Conservation (phyloP, 2,113 vertebrate genomes). For the Muntiacus muntjak region DNA sequence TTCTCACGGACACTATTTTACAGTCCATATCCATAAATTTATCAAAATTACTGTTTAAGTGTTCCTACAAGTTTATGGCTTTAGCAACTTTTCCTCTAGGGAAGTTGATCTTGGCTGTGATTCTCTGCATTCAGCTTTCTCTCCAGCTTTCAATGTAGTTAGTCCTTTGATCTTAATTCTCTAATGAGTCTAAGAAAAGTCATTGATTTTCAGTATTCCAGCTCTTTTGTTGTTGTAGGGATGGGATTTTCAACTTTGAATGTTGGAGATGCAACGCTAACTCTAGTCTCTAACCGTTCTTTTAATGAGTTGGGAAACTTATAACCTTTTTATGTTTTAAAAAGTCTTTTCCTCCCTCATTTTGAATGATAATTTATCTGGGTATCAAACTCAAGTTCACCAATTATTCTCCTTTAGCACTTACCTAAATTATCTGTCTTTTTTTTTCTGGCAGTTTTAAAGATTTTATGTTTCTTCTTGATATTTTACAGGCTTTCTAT, state of each 20-base stretch:
- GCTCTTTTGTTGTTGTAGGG: not conserved
- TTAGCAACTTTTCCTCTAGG: not conserved
- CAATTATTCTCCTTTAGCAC: not conserved
- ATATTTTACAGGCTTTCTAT: not conserved
- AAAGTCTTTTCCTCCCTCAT: not conserved
- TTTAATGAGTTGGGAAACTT: not conserved
- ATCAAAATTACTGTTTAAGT: not conserved
- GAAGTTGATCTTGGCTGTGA: not conserved
- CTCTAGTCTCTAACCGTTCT: not conserved
- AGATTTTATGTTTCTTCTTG: not conserved
- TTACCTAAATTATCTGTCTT: slow-evolving; percentile 1
- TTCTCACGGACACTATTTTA: not conserved
- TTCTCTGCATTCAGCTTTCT: not conserved
- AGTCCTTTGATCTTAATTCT: not conserved
- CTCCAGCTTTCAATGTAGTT: not conserved
- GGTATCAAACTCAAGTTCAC: slow-evolving; percentile 44
- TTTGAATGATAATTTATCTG: slow-evolving; percentile 38
- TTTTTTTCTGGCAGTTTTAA: not conserved
- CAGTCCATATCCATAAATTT: not conserved
- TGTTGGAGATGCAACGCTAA: not conserved
- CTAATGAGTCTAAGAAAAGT: not conserved
- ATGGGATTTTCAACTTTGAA: not conserved
- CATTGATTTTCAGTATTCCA: not conserved
- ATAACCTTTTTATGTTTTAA: not conserved
- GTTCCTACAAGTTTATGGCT: not conserved